Conservation (phyloP, 1,140 invertebrate genomes). For the Drosophila equinoxialis region DNA sequence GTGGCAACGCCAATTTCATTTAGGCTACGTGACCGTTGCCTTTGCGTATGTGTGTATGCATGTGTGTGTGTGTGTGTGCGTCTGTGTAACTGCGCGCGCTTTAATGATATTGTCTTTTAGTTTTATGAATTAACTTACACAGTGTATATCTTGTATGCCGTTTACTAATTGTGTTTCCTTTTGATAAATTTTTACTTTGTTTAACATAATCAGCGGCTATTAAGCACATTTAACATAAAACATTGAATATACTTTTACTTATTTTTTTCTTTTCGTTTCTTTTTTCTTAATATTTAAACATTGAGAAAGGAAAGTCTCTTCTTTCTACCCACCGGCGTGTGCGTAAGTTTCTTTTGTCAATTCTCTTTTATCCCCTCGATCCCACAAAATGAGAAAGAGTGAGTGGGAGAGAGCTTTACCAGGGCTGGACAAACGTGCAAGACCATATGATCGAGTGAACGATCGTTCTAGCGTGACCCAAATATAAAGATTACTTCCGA, state of each 20-base stretch:
- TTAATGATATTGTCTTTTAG: background rate
- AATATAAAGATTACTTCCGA: conserved; percentile 56
- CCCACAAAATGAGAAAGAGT: background rate
- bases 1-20: conserved; percentile 41
- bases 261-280: background rate
- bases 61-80: background rate
- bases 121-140: conserved; percentile 34
- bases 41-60: background rate
- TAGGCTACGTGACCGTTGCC: background rate
- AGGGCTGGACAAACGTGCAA: background rate
- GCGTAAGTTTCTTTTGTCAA: conserved; percentile 34
- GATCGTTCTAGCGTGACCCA: background rate
- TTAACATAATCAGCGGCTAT: conserved; percentile 18
- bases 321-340: conserved; percentile 39
- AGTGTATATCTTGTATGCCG: conserved; percentile 4
- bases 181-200: background rate
- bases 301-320: background rate
- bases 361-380: conserved; percentile 8
- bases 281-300: conserved; percentile 9
- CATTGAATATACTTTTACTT: conserved; percentile 18
- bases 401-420: background rate
- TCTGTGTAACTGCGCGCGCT: background rate
- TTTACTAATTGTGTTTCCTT: background rate
- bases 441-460: no score
- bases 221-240: conserved; percentile 44